Evolutionary conservation across 2,888 invertebrate genomes (phyloP).

Genomic region (Nomada flava): DNA sequence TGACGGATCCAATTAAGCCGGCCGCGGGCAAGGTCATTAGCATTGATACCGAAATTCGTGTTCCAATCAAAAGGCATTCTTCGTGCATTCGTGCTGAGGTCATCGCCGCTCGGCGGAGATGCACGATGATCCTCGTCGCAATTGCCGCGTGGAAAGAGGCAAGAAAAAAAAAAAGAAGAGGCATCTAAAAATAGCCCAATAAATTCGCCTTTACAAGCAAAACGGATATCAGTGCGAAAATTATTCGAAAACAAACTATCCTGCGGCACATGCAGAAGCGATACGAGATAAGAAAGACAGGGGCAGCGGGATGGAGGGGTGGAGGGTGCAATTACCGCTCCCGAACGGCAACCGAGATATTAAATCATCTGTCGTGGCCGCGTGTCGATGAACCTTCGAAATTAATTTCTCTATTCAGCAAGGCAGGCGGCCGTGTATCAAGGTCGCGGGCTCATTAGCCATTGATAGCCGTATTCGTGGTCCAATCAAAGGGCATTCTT

Average conservation of each 20-base stretch:
- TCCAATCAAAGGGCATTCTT: constrained; percentile 79
- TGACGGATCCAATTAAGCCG: constrained; percentile 73
- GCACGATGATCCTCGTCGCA: constrained; percentile 9
- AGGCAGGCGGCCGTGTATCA: constrained; percentile 54
- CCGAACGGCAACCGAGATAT: constrained; percentile 4
- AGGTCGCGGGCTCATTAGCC: constrained; percentile 74
- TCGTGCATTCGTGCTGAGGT: constrained; percentile 74
- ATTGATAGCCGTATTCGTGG: constrained; percentile 73
- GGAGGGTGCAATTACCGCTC: constrained; percentile 5
- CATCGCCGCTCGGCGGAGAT: constrained; percentile 47
- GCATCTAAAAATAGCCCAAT: not conserved
- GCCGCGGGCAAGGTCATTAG: constrained; percentile 70
- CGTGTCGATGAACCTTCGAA: constrained; percentile 39
- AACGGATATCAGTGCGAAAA: not conserved
- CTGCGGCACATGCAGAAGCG: too few species aligned
- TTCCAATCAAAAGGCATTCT: constrained; percentile 78
- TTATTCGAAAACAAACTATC: not conserved
- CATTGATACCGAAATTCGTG: constrained; percentile 73
- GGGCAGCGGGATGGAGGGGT: not conserved
- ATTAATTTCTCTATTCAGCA: constrained; percentile 59
- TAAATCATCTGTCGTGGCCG: constrained; percentile 22
- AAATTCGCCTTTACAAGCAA: not conserved
- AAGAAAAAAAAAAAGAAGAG: not conserved
- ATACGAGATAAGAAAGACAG: not conserved
- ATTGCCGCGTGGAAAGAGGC: not conserved